Evolutionary conservation across 2,888 invertebrate genomes (phyloP).

Genomic region (Chymomyza procnemis): DNA sequence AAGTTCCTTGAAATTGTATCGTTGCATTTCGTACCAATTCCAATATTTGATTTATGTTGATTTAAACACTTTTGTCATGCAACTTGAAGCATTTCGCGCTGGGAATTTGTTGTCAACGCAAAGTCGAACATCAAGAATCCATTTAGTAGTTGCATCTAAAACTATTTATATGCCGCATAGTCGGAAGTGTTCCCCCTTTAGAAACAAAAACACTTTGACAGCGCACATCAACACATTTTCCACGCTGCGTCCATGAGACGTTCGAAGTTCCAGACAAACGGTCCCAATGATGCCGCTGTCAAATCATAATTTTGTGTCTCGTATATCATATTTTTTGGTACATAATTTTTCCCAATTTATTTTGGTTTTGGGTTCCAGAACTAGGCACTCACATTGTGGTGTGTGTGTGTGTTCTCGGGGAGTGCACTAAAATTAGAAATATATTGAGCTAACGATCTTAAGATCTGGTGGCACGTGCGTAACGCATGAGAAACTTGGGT

Average conservation of each 20-base stretch:
- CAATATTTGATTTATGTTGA: constrained; percentile 37
- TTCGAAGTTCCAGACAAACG: constrained; percentile 24
- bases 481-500: background rate
- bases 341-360: too few relatives aligned
- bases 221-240: background rate
- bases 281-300: constrained; percentile 11
- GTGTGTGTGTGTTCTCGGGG: background rate
- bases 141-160: constrained; percentile 7
- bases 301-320: constrained; percentile 18
- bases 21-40: constrained; percentile 27
- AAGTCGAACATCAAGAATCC: background rate
- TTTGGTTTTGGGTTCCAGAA: background rate
- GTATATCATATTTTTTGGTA: constrained; percentile 18
- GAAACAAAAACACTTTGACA: constrained; percentile 10
- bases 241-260: background rate
- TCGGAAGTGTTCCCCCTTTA: constrained; percentile 18
- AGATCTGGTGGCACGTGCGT: background rate
- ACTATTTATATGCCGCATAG: background rate
- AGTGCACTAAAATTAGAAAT: background rate
- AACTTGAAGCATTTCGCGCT: background rate
- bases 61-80: constrained; percentile 30
- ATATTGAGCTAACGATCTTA: background rate
- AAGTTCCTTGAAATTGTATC: constrained; percentile 42
- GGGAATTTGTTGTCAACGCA: background rate
- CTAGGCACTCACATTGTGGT: background rate